These are phyloP conservation scores for Phengaris alcon DNA, from an alignment of 2,888 invertebrate species.

Conservation along the genomic window DNA sequence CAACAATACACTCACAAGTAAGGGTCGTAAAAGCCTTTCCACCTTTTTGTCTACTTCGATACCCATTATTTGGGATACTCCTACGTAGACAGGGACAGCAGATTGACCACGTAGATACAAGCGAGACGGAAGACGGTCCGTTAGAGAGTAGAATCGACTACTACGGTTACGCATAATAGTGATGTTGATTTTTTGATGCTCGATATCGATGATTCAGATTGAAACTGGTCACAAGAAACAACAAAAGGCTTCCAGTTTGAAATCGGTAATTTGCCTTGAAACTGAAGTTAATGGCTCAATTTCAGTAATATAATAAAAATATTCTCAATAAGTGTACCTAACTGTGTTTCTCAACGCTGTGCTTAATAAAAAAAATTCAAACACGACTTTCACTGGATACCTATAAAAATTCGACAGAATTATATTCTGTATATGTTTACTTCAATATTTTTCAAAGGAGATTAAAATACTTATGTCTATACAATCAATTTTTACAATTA, in stretches of 20 bases:
- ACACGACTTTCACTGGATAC: too few species aligned
- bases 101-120: slow-evolving; percentile 42
- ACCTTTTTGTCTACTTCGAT: slow-evolving; percentile 48
- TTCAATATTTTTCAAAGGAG: too few species aligned
- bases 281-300: not conserved
- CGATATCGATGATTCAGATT: not conserved
- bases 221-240: too few species aligned
- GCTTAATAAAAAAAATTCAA: too few species aligned
- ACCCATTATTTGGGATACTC: slow-evolving; percentile 60
- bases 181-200: slow-evolving; percentile 42
- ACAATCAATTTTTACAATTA: not conserved
- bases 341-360: too few species aligned
- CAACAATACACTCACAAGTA: slow-evolving; percentile 55
- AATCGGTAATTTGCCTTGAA: not conserved
- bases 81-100: slow-evolving; percentile 57
- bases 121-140: slow-evolving; percentile 55
- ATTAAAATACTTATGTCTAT: not conserved
- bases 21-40: slow-evolving; percentile 52
- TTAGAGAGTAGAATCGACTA: slow-evolving; percentile 71
- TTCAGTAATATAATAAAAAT: too few species aligned
- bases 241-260: too few species aligned
- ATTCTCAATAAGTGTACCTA: too few species aligned
- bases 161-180: slow-evolving; percentile 69
- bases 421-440: too few species aligned
- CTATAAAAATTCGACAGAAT: too few species aligned